Evolutionary conservation across 2,113 vertebrate species (phyloP).

Genomic region (Notarius lentiginosus): DNA sequence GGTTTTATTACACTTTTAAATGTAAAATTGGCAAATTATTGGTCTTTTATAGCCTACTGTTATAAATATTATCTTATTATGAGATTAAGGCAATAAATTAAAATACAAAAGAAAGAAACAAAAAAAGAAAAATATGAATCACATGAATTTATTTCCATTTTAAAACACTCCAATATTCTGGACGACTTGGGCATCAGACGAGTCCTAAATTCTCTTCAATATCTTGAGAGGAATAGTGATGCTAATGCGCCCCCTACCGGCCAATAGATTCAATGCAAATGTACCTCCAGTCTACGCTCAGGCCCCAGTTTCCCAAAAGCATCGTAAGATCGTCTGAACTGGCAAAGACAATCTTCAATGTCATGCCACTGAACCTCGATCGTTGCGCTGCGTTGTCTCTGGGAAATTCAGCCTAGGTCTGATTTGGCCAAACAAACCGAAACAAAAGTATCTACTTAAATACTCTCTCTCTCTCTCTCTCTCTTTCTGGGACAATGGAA

Average conservation of each 20-base stretch:
- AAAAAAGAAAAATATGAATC: background rate
- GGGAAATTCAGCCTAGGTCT: background rate
- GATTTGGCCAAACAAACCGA: background rate
- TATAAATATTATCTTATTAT: background rate
- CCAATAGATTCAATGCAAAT: background rate
- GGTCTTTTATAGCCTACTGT: background rate
- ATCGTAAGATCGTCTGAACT: background rate
- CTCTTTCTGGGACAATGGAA: background rate
- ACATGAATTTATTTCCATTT: background rate
- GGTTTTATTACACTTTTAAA: background rate
- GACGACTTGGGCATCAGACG: background rate
- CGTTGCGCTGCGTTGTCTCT: background rate
- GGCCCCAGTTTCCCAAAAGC: background rate
- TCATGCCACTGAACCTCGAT: background rate
- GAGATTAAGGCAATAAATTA: background rate
- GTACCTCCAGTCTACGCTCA: background rate
- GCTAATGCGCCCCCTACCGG: constrained; percentile 70
- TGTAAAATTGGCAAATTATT: background rate
- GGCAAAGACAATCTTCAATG: background rate
- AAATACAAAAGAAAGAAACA: background rate
- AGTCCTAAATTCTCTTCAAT: background rate
- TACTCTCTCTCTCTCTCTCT: background rate
- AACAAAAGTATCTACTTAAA: background rate
- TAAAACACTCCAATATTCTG: background rate
- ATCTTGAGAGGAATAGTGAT: constrained; percentile 53